Percentiles rank a stretch among this genome's conserved stretches.
phyloP scores from a whole-genome alignment of 2,797 vertebrate genomes.

The Lepidocolaptes lacrymiger region DNA sequence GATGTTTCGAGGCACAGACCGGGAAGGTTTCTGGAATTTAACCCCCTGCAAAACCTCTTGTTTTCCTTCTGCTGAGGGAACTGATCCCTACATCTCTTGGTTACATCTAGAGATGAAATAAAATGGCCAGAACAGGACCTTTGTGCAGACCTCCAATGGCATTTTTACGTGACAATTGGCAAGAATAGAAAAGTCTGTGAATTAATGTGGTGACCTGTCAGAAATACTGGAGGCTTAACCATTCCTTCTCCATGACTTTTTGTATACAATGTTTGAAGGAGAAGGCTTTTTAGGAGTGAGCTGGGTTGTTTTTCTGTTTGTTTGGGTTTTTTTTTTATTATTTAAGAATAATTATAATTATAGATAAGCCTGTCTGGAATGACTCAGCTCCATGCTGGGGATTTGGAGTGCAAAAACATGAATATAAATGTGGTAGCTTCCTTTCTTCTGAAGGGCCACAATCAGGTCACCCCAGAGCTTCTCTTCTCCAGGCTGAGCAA shows the following conservation, averaged over 20 bases:
- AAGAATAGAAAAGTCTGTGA: not conserved
- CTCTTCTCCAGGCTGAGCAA: not conserved
- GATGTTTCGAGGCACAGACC: fast-evolving
- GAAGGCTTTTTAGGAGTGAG: not conserved
- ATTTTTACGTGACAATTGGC: not conserved
- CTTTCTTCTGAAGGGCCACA: not conserved
- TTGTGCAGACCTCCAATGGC: not conserved
- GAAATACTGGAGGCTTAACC: not conserved
- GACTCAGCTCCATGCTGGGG: not conserved
- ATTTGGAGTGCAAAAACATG: not conserved
- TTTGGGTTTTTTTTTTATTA: not conserved
- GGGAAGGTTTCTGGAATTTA: not conserved
- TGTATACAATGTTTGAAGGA: not conserved
- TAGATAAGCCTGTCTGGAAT: not conserved
- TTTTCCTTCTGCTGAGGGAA: not conserved
- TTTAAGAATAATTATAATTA: not conserved
- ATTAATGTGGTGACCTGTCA: not conserved
- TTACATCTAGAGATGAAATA: not conserved
- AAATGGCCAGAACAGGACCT: not conserved
- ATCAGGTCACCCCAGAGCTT: not conserved
- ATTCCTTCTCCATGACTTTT: not conserved
- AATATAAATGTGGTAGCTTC: not conserved
- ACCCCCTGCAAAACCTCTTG: not conserved
- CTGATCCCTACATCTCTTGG: not conserved
- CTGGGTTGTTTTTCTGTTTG: not conserved